Conservation (phyloP, 2,797 vertebrate species). For the Chaetodon trifasciatus region DNA sequence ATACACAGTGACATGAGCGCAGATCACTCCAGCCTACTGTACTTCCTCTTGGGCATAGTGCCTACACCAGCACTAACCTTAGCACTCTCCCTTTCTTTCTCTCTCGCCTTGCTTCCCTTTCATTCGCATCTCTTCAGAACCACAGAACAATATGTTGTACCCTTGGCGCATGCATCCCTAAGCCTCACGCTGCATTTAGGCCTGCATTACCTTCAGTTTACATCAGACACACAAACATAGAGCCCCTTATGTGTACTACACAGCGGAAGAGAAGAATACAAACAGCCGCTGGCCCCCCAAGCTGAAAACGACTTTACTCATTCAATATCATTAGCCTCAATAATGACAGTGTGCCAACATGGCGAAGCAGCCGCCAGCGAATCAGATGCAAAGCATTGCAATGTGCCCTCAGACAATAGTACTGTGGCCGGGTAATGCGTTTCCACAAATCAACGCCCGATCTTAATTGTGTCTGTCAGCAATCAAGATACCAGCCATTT, state of each 20-base stretch:
- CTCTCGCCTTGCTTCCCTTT: slow-evolving; percentile 41
- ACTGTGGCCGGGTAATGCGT: slow-evolving; percentile 22
- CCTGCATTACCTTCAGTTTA: slow-evolving; percentile 62
- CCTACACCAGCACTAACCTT: slow-evolving; percentile 59
- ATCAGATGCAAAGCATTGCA: slow-evolving; percentile 60
- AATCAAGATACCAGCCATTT: not conserved
- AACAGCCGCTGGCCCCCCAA: slow-evolving; percentile 65
- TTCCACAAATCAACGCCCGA: slow-evolving; percentile 35
- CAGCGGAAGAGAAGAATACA: slow-evolving; percentile 57
- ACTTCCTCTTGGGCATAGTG: slow-evolving; percentile 70
- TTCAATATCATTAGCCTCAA: slow-evolving; percentile 80
- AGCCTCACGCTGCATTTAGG: slow-evolving; percentile 47
- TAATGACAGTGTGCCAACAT: slow-evolving; percentile 72
- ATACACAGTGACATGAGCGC: slow-evolving; percentile 78
- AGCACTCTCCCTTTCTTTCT: slow-evolving; percentile 39
- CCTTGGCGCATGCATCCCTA: slow-evolving; percentile 35
- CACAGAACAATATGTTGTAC: slow-evolving; percentile 39
- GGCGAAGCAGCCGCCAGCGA: slow-evolving; percentile 54
- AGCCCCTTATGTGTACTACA: slow-evolving; percentile 45
- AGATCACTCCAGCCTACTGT: slow-evolving; percentile 69
- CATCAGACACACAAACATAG: slow-evolving; percentile 58
- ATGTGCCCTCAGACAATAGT: slow-evolving; percentile 45
- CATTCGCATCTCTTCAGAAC: slow-evolving; percentile 37
- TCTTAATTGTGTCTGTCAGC: slow-evolving; percentile 12
- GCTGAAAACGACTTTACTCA: slow-evolving; percentile 70